A percentile compares a stretch with the other conserved stretches of the same genome.
phyloP scores from a whole-genome alignment of 2,113 vertebrate genomes.

The Tor tambroides region DNA sequence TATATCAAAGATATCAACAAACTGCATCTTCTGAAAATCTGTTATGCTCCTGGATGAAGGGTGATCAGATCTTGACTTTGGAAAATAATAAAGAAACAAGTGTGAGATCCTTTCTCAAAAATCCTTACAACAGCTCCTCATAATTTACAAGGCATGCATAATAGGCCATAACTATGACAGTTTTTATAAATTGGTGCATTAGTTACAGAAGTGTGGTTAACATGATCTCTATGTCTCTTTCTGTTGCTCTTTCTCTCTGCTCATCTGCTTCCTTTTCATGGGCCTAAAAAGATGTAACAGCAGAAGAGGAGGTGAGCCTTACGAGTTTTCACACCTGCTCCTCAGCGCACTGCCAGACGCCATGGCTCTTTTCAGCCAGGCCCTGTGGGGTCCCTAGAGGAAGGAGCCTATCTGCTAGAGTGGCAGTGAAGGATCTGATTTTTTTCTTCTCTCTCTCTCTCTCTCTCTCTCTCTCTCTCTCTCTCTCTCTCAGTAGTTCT shows the following conservation, averaged over 20 bases:
- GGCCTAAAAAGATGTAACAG: conserved; percentile 74
- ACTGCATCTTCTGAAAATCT: too few species aligned
- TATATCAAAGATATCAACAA: too few species aligned
- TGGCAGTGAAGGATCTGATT: conserved; percentile 71
- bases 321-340: conserved; percentile 78
- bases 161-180: conserved; percentile 65
- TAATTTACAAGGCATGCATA: conserved; percentile 69
- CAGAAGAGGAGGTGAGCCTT: conserved; percentile 68
- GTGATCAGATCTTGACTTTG: too few species aligned
- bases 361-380: conserved; percentile 69
- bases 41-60: too few species aligned
- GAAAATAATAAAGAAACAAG: background rate
- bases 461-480: conserved; percentile 27
- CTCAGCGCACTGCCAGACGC: conserved; percentile 63
- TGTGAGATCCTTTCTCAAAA: background rate
- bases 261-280: conserved; percentile 67
- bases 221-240: conserved; percentile 59
- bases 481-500: conserved; percentile 10
- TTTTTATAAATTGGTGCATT: conserved; percentile 73
- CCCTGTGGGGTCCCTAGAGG: conserved; percentile 69
- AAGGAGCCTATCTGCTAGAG: conserved; percentile 69
- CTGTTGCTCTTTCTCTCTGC: conserved; percentile 49
- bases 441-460: conserved; percentile 46
- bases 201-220: conserved; percentile 70
- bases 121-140: conserved; percentile 52